A percentile compares a stretch with the other conserved stretches of the same genome.
These are phyloP conservation scores for Brachyhypopomus occidentalis DNA, from an alignment of 2,113 vertebrate species.

Conservation along the genomic window DNA sequence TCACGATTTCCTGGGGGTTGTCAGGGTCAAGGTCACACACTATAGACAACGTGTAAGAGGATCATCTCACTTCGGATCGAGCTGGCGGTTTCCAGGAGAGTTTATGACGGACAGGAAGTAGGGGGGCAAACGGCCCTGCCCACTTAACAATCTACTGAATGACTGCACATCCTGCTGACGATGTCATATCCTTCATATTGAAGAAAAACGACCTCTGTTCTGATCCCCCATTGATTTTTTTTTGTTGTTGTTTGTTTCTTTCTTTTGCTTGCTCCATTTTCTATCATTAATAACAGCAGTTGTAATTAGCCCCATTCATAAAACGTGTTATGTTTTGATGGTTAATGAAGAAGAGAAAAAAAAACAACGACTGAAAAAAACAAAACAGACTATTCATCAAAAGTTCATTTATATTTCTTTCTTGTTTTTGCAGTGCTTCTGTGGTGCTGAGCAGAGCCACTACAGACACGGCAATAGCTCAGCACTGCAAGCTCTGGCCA, in stretches of 20 bases:
- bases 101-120: slow-evolving; percentile 19
- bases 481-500: neutral
- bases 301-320: slow-evolving; percentile 38
- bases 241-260: too few relatives aligned
- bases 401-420: slow-evolving; percentile 20
- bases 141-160: slow-evolving; percentile 33
- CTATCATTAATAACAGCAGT: slow-evolving; percentile 52
- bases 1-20: slow-evolving; percentile 14
- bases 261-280: slow-evolving; percentile 31
- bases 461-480: neutral
- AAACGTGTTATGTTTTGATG: slow-evolving; percentile 27
- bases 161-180: neutral
- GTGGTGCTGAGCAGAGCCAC: neutral
- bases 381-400: slow-evolving; percentile 26
- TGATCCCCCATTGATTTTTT: slow-evolving; percentile 47
- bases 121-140: neutral
- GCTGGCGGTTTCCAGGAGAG: neutral
- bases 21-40: slow-evolving; percentile 27
- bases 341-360: neutral
- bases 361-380: neutral
- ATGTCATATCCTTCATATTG: slow-evolving; percentile 16
- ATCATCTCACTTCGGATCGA: slow-evolving; percentile 18
- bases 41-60: slow-evolving; percentile 9
- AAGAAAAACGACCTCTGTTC: slow-evolving; percentile 48
- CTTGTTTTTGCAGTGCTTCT: slow-evolving; percentile 7